phyloP scores from a whole-genome alignment of 2,113 vertebrate species.

The Onychostruthus taczanowskii region DNA sequence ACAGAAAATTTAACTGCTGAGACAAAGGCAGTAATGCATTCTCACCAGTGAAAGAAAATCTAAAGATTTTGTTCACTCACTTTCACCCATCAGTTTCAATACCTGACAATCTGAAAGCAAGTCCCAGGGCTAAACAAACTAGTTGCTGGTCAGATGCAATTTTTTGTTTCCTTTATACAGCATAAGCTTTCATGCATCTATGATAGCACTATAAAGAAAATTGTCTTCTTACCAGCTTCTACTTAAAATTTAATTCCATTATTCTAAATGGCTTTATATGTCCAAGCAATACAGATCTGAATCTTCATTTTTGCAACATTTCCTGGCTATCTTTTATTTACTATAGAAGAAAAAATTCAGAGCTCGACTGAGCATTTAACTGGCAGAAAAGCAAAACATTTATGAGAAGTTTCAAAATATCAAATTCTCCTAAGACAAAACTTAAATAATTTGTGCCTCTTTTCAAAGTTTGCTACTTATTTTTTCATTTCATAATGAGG shows the following conservation, averaged over 20 bases:
- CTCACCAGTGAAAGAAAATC: background rate
- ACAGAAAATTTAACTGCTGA: accelerated
- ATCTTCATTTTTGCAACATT: background rate
- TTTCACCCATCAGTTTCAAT: background rate
- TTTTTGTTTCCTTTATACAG: background rate
- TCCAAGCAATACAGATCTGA: background rate
- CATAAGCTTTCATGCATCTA: background rate
- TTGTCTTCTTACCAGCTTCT: background rate
- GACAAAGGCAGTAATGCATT: background rate
- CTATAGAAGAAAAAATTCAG: background rate
- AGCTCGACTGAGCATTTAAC: background rate
- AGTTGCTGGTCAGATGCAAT: background rate
- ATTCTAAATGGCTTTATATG: background rate
- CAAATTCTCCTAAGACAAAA: background rate
- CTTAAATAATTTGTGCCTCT: background rate
- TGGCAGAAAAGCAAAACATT: background rate
- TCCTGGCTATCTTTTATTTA: background rate
- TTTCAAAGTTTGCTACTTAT: background rate
- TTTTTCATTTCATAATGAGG: background rate
- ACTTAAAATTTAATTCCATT: background rate
- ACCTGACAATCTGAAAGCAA: background rate
- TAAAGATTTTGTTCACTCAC: background rate
- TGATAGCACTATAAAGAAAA: background rate
- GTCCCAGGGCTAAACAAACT: background rate
- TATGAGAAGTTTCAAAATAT: background rate